A percentile compares a stretch with the other conserved stretches of the same genome.
These are phyloP conservation scores for Octodonta nipae DNA, from an alignment of 2,888 invertebrate species.

Conservation along the genomic window DNA sequence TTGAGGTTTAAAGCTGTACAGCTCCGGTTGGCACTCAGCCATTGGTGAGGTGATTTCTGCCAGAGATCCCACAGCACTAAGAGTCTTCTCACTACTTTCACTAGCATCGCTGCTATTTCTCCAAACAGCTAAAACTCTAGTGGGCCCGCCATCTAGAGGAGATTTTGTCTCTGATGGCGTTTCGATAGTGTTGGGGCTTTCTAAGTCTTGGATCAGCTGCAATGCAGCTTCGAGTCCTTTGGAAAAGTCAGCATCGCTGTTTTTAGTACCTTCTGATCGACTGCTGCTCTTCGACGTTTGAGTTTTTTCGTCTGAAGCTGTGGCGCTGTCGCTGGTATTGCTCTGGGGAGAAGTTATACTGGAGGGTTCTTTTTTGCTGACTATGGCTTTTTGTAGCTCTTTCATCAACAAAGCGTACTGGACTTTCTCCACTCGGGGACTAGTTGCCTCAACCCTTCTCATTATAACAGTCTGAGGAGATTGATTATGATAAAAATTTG, in stretches of 20 bases:
- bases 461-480: constrained; percentile 1
- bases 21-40: constrained; percentile 27
- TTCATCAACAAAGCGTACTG: constrained; percentile 40
- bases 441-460: too few species aligned
- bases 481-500: too few species aligned
- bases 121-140: constrained; percentile 31
- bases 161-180: constrained; percentile 26
- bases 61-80: constrained; percentile 34
- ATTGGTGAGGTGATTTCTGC: constrained; percentile 32
- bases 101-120: constrained; percentile 30
- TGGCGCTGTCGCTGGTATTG: too few species aligned
- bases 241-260: constrained; percentile 34
- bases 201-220: constrained; percentile 38
- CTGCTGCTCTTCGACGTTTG: constrained; percentile 27
- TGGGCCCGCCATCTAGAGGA: constrained; percentile 13
- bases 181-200: constrained; percentile 38
- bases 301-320: constrained; percentile 25
- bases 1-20: constrained; percentile 33
- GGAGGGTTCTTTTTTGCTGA: constrained; percentile 30
- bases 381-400: constrained; percentile 37
- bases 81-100: constrained; percentile 34
- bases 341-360: constrained; percentile 24
- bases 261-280: constrained; percentile 21
- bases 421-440: constrained; percentile 34
- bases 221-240: constrained; percentile 39